Conservation (phyloP, 2,888 invertebrate species). For the Pseudolycoriella hygida region DNA sequence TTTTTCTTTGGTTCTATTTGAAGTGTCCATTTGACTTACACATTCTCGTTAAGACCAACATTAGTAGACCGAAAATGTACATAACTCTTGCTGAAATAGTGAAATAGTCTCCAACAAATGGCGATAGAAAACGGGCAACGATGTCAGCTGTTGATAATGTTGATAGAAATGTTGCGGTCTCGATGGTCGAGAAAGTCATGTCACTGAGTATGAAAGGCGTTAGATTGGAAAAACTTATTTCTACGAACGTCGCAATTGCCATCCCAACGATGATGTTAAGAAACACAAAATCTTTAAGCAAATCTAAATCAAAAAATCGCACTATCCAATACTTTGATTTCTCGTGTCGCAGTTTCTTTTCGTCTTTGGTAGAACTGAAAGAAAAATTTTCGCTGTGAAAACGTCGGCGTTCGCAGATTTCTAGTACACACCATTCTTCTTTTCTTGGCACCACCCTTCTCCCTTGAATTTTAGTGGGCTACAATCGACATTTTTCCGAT, state of each 20-base stretch:
- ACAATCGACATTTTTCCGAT: no score
- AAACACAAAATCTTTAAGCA: constrained; percentile 48
- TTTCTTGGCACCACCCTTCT: no score
- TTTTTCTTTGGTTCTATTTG: background rate
- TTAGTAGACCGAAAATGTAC: constrained; percentile 40
- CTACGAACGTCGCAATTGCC: constrained; percentile 50
- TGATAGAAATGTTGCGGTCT: constrained; percentile 53
- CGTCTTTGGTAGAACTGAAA: no score
- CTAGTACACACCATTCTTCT: no score
- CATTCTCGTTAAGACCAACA: constrained; percentile 15
- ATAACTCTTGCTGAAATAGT: constrained; percentile 41
- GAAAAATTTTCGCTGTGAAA: no score
- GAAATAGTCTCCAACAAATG: constrained; percentile 46
- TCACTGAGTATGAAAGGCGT: constrained; percentile 57
- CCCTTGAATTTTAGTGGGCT: no score
- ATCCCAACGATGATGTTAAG: constrained; percentile 53
- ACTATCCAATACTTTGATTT: constrained; percentile 14
- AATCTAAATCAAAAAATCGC: constrained; percentile 50
- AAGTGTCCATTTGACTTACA: background rate
- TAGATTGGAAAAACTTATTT: constrained; percentile 52
- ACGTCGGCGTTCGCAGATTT: no score
- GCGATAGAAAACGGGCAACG: constrained; percentile 42
- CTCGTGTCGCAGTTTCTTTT: no score
- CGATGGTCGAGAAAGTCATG: constrained; percentile 33
- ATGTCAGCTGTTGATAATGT: constrained; percentile 47